Conservation (phyloP, 2,888 invertebrate species). For the Dendrolimus pini region DNA sequence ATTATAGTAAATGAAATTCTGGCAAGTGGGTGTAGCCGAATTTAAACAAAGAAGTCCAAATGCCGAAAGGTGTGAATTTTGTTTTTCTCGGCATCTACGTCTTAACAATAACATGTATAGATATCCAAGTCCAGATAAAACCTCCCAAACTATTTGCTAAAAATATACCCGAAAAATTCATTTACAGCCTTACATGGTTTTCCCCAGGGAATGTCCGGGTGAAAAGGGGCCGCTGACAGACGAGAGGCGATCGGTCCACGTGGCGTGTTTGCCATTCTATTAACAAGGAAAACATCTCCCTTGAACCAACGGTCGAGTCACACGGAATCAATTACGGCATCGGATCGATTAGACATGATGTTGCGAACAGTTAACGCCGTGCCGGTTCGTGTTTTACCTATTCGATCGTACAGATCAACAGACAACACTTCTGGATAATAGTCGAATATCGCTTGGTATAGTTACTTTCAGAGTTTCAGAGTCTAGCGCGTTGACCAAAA, state of each 20-base stretch:
- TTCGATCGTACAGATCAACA: background rate
- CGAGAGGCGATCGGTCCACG: constrained; percentile 49
- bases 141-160: background rate
- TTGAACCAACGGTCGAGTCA: constrained; percentile 13
- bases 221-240: constrained; percentile 48
- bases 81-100: too few relatives aligned
- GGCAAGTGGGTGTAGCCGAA: too few relatives aligned
- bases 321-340: constrained; percentile 22
- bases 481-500: background rate
- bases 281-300: constrained; percentile 54
- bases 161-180: constrained; percentile 1
- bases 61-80: too few relatives aligned
- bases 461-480: background rate
- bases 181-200: constrained; percentile 10
- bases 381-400: constrained; percentile 8
- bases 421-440: constrained; percentile 1
- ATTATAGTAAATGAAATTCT: too few relatives aligned
- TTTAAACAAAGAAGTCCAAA: too few relatives aligned
- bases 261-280: constrained; percentile 61
- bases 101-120: too few relatives aligned
- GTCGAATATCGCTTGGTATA: constrained; percentile 1
- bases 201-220: constrained; percentile 22
- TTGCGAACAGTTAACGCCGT: constrained; percentile 11
- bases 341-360: constrained; percentile 22
- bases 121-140: background rate